Conservation (phyloP, 2,797 vertebrate species). For the Acipenser ruthenus region DNA sequence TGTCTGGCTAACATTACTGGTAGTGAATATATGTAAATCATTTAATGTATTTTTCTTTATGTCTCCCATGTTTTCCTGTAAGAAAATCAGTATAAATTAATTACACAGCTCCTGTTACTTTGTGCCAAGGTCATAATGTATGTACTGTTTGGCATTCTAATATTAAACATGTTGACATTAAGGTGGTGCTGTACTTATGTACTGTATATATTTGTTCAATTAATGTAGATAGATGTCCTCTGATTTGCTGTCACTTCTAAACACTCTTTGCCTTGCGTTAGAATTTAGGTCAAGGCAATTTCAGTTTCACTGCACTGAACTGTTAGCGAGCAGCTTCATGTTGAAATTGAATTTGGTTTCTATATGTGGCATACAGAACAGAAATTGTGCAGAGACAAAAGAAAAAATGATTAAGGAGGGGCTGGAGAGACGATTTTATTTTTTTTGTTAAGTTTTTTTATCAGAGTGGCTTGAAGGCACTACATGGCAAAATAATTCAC, state of each 20-base stretch:
- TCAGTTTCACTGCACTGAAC: neutral
- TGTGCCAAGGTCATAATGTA: too few relatives aligned
- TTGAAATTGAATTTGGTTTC: neutral
- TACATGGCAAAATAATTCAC: slow-evolving; percentile 2
- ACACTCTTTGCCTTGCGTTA: too few relatives aligned
- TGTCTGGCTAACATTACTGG: neutral
- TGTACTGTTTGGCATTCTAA: too few relatives aligned
- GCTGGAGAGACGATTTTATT: neutral
- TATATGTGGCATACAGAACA: neutral
- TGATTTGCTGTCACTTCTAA: too few relatives aligned
- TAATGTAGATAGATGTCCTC: too few relatives aligned
- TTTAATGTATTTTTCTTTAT: neutral
- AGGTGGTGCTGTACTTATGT: neutral
- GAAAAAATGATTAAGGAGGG: neutral
- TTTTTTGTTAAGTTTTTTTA: slow-evolving; percentile 7
- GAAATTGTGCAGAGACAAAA: neutral
- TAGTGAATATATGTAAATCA: neutral
- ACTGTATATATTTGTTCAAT: neutral
- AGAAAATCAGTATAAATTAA: neutral
- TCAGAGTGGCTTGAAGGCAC: neutral
- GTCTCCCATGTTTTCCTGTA: neutral
- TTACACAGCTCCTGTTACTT: neutral
- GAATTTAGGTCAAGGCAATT: too few relatives aligned
- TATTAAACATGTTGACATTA: neutral
- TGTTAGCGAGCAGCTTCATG: neutral